phyloP scores from a whole-genome alignment of 2,113 vertebrate species.

The Daubentonia madagascariensis region DNA sequence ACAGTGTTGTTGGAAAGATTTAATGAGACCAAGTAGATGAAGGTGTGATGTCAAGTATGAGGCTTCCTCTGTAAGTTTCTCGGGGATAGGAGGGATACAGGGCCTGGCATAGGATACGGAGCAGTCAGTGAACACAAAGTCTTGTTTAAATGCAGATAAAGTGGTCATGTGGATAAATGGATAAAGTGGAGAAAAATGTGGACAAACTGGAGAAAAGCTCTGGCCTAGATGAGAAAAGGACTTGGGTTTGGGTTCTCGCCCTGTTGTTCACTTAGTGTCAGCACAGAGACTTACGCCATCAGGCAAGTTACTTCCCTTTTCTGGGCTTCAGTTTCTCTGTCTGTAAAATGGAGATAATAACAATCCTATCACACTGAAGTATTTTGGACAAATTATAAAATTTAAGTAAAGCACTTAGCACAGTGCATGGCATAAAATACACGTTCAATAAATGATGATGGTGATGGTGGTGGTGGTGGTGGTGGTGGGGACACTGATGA shows the following conservation, averaged over 20 bases:
- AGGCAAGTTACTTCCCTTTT: not conserved
- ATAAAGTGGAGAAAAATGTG: not conserved
- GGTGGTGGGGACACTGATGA: too few relatives aligned
- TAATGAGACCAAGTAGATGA: not conserved
- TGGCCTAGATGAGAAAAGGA: not conserved
- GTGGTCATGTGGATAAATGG: not conserved
- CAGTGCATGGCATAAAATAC: not conserved
- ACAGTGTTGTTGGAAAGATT: not conserved
- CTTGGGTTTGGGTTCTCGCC: not conserved
- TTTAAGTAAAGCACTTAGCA: not conserved
- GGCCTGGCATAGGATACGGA: not conserved
- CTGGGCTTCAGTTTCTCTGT: not conserved
- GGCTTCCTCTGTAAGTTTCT: not conserved
- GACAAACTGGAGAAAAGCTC: not conserved
- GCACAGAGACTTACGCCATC: too few relatives aligned
- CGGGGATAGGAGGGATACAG: accelerated
- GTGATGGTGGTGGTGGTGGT: not conserved
- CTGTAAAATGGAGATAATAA: not conserved
- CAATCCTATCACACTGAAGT: not conserved
- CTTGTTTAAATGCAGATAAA: not conserved
- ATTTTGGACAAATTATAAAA: not conserved
- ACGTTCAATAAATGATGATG: not conserved
- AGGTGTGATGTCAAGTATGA: not conserved
- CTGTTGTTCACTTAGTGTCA: not conserved
- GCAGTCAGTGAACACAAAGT: not conserved